Evolutionary conservation across 2,113 vertebrate genomes (phyloP), one percentile per base, ranked within the genome.

Genomic region (Cettia cetti): DNA sequence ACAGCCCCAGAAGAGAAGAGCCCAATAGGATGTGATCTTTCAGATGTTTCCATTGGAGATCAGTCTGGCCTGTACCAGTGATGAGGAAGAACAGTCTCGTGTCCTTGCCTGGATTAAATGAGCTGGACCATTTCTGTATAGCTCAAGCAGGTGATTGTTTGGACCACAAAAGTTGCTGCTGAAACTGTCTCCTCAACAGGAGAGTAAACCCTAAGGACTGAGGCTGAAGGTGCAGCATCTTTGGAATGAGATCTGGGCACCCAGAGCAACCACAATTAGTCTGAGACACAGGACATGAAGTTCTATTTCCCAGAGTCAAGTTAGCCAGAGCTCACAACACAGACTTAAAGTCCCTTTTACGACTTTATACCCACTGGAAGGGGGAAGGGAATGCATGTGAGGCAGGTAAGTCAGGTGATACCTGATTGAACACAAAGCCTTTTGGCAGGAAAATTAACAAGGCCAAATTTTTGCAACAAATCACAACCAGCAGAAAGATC

Each of bases 241-340:
- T 40, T 85, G n/a, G 22, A n/a, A 5, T 37, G 59, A 81, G 28
- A 37, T 31, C 44, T 60, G 24, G 33, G 45, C 1, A 1, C 59
- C 35, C 53, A 61, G 16, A 57, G 35, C 39, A 60, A 52, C 69
- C 7, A 22, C 1, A 3, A 15, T 40, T 86, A 1, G 0, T 60
- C n/a, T 78, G 69, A 70, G 45, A 40, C 5, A 1, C 3, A 24
- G 15, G 37, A 56, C 13, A 10, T 13, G 28, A 61, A 42, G 37
- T 57, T 83, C 0, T 61, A 1, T 57, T 83, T 89, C 39, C n/a
- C 40, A n/a, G 7, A 64, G 30, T 4, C 0, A 0, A 28, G 22
- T 44, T 39, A 72, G 44, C 19, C 49, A 42, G n/a, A 44, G 21
- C 52, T 86, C 37, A 69, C 44, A 65, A 13, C 31, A 47, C 1